Evolutionary conservation across 2,888 invertebrate species (phyloP).

Genomic region (Cataglyphis cursor): DNA sequence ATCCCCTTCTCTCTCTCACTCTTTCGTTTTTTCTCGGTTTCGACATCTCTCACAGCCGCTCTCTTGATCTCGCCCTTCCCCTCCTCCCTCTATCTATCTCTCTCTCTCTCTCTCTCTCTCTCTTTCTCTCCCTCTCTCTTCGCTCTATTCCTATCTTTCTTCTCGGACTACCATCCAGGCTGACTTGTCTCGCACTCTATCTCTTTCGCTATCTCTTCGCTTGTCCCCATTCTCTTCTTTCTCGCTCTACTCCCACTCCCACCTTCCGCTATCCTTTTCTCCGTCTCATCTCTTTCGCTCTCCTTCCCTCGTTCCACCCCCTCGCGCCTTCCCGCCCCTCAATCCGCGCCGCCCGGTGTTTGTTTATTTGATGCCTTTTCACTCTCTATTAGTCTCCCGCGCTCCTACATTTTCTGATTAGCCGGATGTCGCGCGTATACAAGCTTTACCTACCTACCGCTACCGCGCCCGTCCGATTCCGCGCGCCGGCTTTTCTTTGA

Average conservation of each 20-base stretch:
- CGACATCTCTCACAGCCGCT: conserved; percentile 69
- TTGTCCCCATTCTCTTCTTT: conserved; percentile 46
- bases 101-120: conserved; percentile 19
- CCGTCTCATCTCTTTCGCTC: conserved; percentile 23
- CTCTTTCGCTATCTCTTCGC: conserved; percentile 63
- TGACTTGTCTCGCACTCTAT: conserved; percentile 64
- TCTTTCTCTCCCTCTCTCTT: conserved; percentile 5
- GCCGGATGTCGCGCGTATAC: conserved; percentile 83
- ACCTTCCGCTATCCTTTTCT: conserved; percentile 40
- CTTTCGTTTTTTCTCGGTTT: conserved; percentile 44
- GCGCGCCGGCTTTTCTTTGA: conserved; percentile 82
- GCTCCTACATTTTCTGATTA: conserved; percentile 86
- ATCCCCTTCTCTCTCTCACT: conserved; percentile 59
- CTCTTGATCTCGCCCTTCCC: conserved; percentile 61
- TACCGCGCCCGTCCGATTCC: conserved; percentile 79
- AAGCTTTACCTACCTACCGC: conserved; percentile 78
- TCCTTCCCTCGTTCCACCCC: conserved; percentile 36
- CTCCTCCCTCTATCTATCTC: conserved; percentile 59
- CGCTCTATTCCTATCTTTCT: conserved; percentile 21
- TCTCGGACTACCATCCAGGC: conserved; percentile 46
- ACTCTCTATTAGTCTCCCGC: conserved; percentile 86
- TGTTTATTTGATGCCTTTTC: conserved; percentile 87
- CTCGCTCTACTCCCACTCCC: conserved; percentile 30
- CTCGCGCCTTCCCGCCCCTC: conserved; percentile 57
- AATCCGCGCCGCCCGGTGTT: conserved; percentile 79